Evolutionary conservation across 1,140 invertebrate genomes (phyloP).

Genomic region (Elysia chlorotica): DNA sequence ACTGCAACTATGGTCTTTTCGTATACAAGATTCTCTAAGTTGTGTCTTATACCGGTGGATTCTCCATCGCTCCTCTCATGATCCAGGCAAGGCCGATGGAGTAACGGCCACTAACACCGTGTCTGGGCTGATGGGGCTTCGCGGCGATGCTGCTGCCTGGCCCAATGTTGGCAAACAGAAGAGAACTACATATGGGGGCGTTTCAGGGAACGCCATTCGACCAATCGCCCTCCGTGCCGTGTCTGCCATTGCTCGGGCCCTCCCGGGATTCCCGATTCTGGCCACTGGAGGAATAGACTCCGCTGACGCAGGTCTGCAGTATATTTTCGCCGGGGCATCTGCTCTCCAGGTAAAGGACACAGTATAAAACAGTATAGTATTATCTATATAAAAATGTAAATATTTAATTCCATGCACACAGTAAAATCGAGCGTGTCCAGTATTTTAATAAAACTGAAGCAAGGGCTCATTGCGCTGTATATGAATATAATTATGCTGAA

Average conservation of each 20-base stretch:
- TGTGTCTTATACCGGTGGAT: no score
- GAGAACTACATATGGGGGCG: constrained; percentile 92
- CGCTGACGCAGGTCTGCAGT: constrained; percentile 91
- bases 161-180: constrained; percentile 82
- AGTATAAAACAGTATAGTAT: neutral
- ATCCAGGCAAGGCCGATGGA: constrained; percentile 87
- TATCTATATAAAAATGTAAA: neutral
- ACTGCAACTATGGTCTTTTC: no score
- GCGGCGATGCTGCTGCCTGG: constrained; percentile 83
- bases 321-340: constrained; percentile 87
- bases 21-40: no score
- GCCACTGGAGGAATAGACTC: constrained; percentile 96
- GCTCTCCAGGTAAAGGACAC: constrained; percentile 78
- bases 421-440: no score
- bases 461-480: no score
- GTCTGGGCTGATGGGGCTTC: constrained; percentile 87
- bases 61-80: no score
- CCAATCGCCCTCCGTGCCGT: constrained; percentile 90
- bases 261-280: constrained; percentile 90
- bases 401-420: no score
- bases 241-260: constrained; percentile 78
- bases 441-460: no score
- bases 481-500: no score
- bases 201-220: constrained; percentile 93
- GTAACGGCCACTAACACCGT: constrained; percentile 98